These are phyloP conservation scores for Lasioglossum malachurum DNA, from an alignment of 2,888 invertebrate species.

Conservation along the genomic window DNA sequence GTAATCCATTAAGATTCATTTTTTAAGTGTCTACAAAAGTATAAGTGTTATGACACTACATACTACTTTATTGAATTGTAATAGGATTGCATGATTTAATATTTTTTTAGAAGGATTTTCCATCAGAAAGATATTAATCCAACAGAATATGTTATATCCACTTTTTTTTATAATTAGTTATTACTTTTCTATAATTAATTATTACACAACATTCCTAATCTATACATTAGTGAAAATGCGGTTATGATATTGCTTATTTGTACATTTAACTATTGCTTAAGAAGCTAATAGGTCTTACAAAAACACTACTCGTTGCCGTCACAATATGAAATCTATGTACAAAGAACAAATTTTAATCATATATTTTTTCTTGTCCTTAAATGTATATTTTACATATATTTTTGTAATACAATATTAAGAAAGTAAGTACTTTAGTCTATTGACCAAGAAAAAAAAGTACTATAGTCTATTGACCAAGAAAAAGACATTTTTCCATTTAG, in stretches of 20 bases:
- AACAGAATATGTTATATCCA: neutral
- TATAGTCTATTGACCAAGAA: neutral
- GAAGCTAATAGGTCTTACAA: constrained; percentile 16
- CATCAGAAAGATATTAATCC: neutral
- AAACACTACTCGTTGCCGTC: constrained; percentile 9
- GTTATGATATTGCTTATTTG: constrained; percentile 18
- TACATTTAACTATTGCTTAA: constrained; percentile 3
- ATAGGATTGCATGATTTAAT: neutral
- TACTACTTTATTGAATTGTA: neutral
- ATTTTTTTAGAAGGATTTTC: constrained; percentile 15
- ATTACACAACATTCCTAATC: constrained; percentile 1
- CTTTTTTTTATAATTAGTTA: neutral
- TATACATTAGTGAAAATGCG: neutral
- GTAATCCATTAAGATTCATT: constrained; percentile 16
- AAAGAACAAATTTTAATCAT: constrained; percentile 39
- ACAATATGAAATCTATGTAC: constrained; percentile 34
- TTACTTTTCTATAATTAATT: neutral
- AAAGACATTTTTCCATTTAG: constrained; percentile 16
- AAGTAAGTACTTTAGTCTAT: constrained; percentile 5
- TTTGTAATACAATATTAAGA: constrained; percentile 35
- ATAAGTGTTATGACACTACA: neutral
- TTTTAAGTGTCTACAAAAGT: constrained; percentile 18
- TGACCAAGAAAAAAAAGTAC: neutral
- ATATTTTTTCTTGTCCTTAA: constrained; percentile 35
- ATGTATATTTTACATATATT: constrained; percentile 51